Base-by-base conservation (phyloP, 2,888 invertebrate species). In the Limnephilus lunatus region DNA sequence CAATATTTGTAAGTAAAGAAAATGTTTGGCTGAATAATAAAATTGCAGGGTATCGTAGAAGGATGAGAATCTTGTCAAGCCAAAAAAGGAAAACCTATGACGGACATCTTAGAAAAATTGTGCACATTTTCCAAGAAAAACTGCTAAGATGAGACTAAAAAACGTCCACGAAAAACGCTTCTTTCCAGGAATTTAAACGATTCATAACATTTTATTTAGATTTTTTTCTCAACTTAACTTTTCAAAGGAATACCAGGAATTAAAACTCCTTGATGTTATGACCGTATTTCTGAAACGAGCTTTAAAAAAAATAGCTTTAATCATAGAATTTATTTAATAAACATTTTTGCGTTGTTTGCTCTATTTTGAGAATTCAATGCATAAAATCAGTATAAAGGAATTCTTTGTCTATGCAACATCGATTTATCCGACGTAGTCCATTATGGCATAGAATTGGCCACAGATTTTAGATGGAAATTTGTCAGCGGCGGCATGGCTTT, bases 401-500 rank as follows among this genome's bases (percentile, higher is more conserved):
- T n/a, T 68, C 68, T 68, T 68, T 68, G 25, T 68, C 68, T 68
- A 68, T 68, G 68, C 25, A 68, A 25, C n/a, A 68, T 25, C 68
- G 68, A 68, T 68, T 25, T 68, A 68, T n/a, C 1, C 68, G 68
- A n/a, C 68, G 25, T n/a, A n/a, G 25, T 68, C 68, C 25, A 35
- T 83, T 25, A 83, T 25, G 32, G 83, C 48, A n/a, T 30, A 44
- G 15, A 48, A 48, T 86, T 44, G 86, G 44, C 86, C 35, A 44
- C n/a, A 35, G 12, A 86, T 86, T 86, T 30, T 39, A n/a, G 39
- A 89, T 89, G 80, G 68, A 39, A 89, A 89, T 89, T 81, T 81
- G 32, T 80, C 88, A 80, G 86, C 35, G 35, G 53, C 32, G 53
- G 82, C 32, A 31, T 81, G 83, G 81, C 81, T 81, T 31, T 39